Evolutionary conservation across 2,888 invertebrate species (phyloP), one percentile per base, ranked within the genome.

Genomic region (Buathra laborator): DNA sequence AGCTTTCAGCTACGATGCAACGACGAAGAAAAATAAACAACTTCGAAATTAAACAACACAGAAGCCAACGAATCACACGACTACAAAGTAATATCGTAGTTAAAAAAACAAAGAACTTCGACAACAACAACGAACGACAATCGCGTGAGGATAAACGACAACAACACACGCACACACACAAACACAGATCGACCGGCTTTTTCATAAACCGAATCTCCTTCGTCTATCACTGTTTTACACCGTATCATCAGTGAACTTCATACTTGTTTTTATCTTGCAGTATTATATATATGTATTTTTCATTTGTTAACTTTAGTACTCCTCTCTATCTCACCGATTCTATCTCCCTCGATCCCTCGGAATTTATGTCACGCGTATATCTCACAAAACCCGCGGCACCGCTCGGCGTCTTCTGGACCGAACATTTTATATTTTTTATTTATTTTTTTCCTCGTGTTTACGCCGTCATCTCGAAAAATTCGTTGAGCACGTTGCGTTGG

Each of bases 311-410:
- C 51, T 48, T 37, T 64, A 77, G 82, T 85, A 70, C 64, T 86
- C 76, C 71, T 66, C 46, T 75, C 66, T 51, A 16, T 83, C 83
- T 83, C 80, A 83, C 83, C 79, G 81, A 84, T 66, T 85, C 53
- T 71, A 70, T 84, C 81, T 83, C 75, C 81, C 71, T 78, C 78
- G 72, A 84, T 77, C 70, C 78, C 70, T 68, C 74, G 81, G 43
- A 37, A 78, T 83, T 79, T 44, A 77, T 83, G 86, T 87, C 86
- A 87, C 86, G 86, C 84, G 76, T 84, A 66, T 86, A 68, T 84
- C 46, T 86, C 79, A 81, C 83, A 81, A 84, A 81, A 85, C 79
- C 81, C 86, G 84, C 75, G 81, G 84, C 87, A 85, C 83, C 86
- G 86, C 82, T 75, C 81, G 78, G 77, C 82, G 82, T 84, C 53